Evolutionary conservation across 2,888 invertebrate species (phyloP).

Genomic region (Periphyllus acericola): DNA sequence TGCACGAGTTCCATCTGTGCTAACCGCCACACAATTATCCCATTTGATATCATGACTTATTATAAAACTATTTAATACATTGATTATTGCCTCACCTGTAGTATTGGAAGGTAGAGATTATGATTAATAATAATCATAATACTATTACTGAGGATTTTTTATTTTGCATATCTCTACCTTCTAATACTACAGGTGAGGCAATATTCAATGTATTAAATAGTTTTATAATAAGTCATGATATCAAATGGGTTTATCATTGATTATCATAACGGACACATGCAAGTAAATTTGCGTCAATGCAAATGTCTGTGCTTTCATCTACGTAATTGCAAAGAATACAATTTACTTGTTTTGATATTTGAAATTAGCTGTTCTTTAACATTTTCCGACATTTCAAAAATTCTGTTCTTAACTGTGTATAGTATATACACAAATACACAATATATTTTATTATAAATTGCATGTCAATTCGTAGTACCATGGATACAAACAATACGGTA

Average conservation of each 20-base stretch:
- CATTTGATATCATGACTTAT: constrained; percentile 19
- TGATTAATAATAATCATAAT: constrained; percentile 9
- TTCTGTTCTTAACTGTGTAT: constrained; percentile 29
- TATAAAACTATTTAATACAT: constrained; percentile 32
- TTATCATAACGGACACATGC: no score
- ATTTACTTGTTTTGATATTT: constrained; percentile 26
- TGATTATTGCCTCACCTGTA: constrained; percentile 18
- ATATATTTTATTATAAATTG: no score
- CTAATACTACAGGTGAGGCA: constrained; percentile 20
- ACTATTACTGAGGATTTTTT: constrained; percentile 21
- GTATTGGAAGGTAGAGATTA: constrained; percentile 17
- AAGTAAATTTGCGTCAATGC: constrained; percentile 17
- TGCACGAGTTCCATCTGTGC: constrained; percentile 14
- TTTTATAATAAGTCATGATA: constrained; percentile 24
- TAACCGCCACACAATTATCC: constrained; percentile 28
- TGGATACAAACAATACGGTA: no score
- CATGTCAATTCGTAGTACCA: no score
- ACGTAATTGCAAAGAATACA: constrained; percentile 22
- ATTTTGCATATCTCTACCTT: constrained; percentile 9
- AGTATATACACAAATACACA: no score
- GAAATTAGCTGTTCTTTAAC: constrained; percentile 20
- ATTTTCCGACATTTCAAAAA: constrained; percentile 17
- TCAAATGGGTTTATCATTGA: constrained; percentile 1
- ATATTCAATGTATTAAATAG: constrained; percentile 31
- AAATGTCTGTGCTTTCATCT: constrained; percentile 18